Evolutionary conservation across 2,888 invertebrate species (phyloP).

Genomic region (Epsilonema sp.): DNA sequence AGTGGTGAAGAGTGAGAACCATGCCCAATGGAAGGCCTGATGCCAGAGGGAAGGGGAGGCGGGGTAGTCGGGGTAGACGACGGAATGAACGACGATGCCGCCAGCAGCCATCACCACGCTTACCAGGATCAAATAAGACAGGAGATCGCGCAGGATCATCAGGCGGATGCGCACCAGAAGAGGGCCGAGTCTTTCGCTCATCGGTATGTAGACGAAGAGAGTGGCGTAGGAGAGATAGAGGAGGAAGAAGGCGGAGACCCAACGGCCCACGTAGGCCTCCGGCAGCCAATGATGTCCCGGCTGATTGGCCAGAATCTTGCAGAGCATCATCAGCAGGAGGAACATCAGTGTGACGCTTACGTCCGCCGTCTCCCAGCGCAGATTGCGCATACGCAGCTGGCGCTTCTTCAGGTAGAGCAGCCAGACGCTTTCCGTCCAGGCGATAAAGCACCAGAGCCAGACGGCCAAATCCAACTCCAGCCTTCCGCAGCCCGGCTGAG

Average conservation of each 20-base stretch:
- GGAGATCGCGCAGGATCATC: conserved; percentile 27
- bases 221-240: conserved; percentile 36
- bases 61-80: conserved; percentile 34
- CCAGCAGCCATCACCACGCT: conserved; percentile 17
- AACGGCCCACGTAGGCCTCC: conserved; percentile 2
- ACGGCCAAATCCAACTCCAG: conserved; percentile 28
- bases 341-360: background rate
- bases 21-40: conserved; percentile 30
- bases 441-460: conserved; percentile 25
- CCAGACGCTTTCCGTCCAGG: conserved; percentile 18
- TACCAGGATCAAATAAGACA: conserved; percentile 21
- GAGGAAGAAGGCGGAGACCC: conserved; percentile 19
- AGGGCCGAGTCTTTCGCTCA: conserved; percentile 34
- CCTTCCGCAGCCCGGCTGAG: conserved; percentile 32
- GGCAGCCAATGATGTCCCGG: background rate
- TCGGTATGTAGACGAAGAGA: conserved; percentile 31
- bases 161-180: conserved; percentile 33
- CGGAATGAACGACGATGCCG: conserved; percentile 30
- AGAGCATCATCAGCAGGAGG: conserved; percentile 1
- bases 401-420: conserved; percentile 10
- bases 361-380: background rate
- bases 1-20: conserved; percentile 34
- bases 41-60: conserved; percentile 24
- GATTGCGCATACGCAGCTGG: background rate
- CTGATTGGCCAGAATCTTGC: background rate